Conservation (phyloP, 1,140 invertebrate species). For the Hycleus cichorii region DNA sequence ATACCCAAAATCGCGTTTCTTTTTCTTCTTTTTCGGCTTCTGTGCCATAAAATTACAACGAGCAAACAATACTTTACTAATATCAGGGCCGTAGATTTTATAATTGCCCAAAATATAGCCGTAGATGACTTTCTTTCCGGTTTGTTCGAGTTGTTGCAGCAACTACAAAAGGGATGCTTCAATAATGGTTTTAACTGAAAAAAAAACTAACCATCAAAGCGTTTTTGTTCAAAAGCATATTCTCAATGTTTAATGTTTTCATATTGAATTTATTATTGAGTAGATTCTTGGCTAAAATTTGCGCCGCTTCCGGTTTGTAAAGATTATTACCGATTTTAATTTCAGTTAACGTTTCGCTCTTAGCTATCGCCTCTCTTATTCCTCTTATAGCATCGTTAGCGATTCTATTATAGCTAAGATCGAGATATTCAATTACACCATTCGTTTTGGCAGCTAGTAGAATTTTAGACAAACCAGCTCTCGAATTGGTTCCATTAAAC, state of each 20-base stretch:
- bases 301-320: constrained; percentile 38
- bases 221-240: constrained; percentile 38
- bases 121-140: constrained; percentile 36
- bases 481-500: constrained; percentile 29
- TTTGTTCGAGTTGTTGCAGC: constrained; percentile 8
- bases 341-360: constrained; percentile 35
- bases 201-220: constrained; percentile 25
- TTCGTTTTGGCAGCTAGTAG: constrained; percentile 15
- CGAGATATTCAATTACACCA: constrained; percentile 18
- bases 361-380: constrained; percentile 21
- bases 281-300: constrained; percentile 12
- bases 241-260: constrained; percentile 39
- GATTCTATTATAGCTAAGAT: constrained; percentile 30
- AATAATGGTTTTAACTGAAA: not conserved
- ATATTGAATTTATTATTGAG: constrained; percentile 17
- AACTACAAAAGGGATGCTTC: not conserved
- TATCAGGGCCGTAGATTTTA: constrained; percentile 38
- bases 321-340: constrained; percentile 43
- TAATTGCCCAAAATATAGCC: constrained; percentile 43
- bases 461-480: constrained; percentile 18
- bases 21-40: constrained; percentile 40
- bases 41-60: constrained; percentile 42
- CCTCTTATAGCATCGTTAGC: constrained; percentile 1
- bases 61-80: constrained; percentile 39
- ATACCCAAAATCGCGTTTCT: constrained; percentile 40